Base-by-base conservation (phyloP, 2,888 invertebrate genomes). In the Diarsia brunnea region DNA sequence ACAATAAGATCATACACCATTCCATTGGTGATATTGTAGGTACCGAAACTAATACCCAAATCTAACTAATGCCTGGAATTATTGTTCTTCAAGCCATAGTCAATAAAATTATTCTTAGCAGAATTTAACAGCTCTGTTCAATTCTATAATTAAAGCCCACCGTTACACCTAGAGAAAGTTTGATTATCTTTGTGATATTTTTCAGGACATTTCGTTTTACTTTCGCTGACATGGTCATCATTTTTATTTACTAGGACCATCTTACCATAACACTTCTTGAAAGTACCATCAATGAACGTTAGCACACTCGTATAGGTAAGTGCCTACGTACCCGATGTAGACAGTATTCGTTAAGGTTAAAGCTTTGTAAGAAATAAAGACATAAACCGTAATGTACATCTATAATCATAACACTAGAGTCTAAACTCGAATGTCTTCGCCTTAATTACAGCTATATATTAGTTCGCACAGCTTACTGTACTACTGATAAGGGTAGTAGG, bases 401-500 rank as follows among this genome's bases (percentile, higher is more conserved):
- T 51, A 67, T 84, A 38, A 60, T 49, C 58, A 68, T 71, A 65
- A 68, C 27, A 55, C 24, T 53, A 31, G 16, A 14, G 1, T 55
- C 21, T 63, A 63, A n/a, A 27, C 14, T 8, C 43, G 7, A 67
- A 60, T 64, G 24, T 71, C 60, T 60, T 51, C 47, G 55, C 55
- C 38, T 79, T 79, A 74, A 79, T 58, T 11, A 58, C 38, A 21
- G 24, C 43, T 11, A 38, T 60, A 51, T 45, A 69, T 83, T 72
- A 47, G 47, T 49, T 43, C 4, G 24, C n/a, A 21, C 21, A 38
- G 45, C 21, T 74, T 24, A 47, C 49, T 24, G 4, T 27, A 55
- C 51, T 79, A 70, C 38, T 58, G 79, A 73, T 58, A 69, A 66
- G n/a, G 21, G 21, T 14, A 51, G 31, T 14, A 24, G 51, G 8